Percentiles rank a stretch among this genome's conserved stretches.
These are phyloP conservation scores for Kryphioiulus occultus DNA, from an alignment of 2,888 invertebrate species.

Conservation along the genomic window DNA sequence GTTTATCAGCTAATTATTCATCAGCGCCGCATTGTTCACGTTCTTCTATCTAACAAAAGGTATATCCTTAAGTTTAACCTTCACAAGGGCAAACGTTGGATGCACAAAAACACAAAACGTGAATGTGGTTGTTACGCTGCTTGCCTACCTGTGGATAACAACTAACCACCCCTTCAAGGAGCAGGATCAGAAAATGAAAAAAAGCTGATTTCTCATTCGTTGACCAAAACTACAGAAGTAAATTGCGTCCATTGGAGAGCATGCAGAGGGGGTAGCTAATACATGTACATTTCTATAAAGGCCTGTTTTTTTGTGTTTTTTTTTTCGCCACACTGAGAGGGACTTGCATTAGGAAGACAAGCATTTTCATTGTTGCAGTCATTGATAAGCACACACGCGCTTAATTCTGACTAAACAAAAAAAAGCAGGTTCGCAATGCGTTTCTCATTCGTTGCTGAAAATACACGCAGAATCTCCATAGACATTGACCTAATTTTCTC, in stretches of 20 bases:
- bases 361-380: conserved; percentile 5
- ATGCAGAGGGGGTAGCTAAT: too few relatives aligned
- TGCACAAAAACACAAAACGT: not conserved
- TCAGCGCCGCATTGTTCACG: conserved; percentile 13
- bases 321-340: not conserved
- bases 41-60: conserved; percentile 11
- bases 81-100: not conserved
- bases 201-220: not conserved
- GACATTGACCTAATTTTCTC: conserved; percentile 45
- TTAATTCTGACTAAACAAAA: not conserved
- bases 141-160: too few relatives aligned
- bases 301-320: not conserved
- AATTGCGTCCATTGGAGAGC: too few relatives aligned
- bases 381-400: not conserved
- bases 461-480: conserved; percentile 10
- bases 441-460: not conserved
- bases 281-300: too few relatives aligned
- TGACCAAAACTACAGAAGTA: not conserved
- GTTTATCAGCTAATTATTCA: conserved; percentile 19
- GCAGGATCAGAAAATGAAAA: not conserved
- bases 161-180: not conserved
- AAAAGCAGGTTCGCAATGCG: not conserved
- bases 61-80: conserved; percentile 9
- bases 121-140: not conserved
- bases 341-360: not conserved